A percentile compares a stretch with the other conserved stretches of the same genome.
Evolutionary conservation across 2,113 vertebrate genomes (phyloP).

Genomic region (Cariama cristata): DNA sequence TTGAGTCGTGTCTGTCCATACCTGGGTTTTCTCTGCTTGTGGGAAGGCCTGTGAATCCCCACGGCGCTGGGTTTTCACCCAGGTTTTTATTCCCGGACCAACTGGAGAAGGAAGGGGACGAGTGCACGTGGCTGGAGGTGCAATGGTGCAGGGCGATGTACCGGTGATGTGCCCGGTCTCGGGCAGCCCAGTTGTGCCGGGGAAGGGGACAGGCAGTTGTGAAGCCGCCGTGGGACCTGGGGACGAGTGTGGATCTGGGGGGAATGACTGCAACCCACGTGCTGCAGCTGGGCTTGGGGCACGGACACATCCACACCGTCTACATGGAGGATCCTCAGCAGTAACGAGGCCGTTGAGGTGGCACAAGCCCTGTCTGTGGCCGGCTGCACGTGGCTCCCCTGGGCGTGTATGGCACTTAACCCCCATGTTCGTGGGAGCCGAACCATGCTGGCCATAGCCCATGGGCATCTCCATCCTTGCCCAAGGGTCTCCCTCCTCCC

Average conservation of each 20-base stretch:
- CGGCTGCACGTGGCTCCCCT: background rate
- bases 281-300: rapidly evolving
- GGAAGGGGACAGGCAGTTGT: background rate
- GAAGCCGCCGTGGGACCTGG: background rate
- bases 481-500: background rate
- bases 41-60: background rate
- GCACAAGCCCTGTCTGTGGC: background rate
- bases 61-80: background rate
- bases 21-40: background rate
- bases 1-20: background rate
- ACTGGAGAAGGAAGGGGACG: background rate
- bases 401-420: background rate
- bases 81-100: background rate
- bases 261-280: rapidly evolving
- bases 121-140: background rate
- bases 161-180: rapidly evolving
- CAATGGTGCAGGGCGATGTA: rapidly evolving
- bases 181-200: background rate
- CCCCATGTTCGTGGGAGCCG: rapidly evolving
- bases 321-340: background rate
- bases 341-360: background rate
- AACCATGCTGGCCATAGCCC: background rate
- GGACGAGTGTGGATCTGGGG: rapidly evolving
- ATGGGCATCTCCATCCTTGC: background rate
- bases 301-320: background rate